These are phyloP conservation scores for Unio pictorum DNA, from an alignment of 2,888 invertebrate species.

Conservation along the genomic window DNA sequence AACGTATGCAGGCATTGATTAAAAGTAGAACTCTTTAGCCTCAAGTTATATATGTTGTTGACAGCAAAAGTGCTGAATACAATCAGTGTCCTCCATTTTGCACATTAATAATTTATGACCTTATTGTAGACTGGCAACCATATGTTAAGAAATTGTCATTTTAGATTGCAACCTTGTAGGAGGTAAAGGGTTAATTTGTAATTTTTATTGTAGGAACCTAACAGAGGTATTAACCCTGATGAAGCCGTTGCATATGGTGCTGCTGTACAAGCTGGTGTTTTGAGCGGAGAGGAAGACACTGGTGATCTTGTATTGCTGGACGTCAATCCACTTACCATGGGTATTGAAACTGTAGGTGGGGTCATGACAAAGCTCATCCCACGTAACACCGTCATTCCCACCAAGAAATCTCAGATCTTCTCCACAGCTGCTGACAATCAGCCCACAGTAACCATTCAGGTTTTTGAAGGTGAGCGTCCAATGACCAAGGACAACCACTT, in stretches of 20 bases:
- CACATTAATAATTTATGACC: too few relatives aligned
- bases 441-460: constrained; percentile 97
- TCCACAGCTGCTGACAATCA: constrained; percentile 99
- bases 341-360: constrained; percentile 99
- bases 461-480: constrained; percentile 97
- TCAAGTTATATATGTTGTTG: too few relatives aligned
- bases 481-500: constrained; percentile 99
- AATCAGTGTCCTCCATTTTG: too few relatives aligned
- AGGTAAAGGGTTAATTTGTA: too few relatives aligned
- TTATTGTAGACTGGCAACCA: too few relatives aligned
- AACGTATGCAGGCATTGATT: too few relatives aligned
- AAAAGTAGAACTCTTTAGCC: too few relatives aligned
- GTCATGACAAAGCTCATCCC: constrained; percentile 99
- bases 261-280: constrained; percentile 98
- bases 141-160: too few relatives aligned
- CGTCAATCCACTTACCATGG: constrained; percentile 98
- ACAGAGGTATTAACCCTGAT: constrained; percentile 98
- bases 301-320: constrained; percentile 91
- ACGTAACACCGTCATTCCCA: constrained; percentile 97
- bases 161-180: too few relatives aligned
- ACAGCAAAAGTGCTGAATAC: too few relatives aligned
- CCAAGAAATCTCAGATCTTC: constrained; percentile 99
- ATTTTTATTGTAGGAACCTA: constrained; percentile 83
- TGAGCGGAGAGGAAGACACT: constrained; percentile 96
- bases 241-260: constrained; percentile 99